A percentile compares a stretch with the other conserved stretches of the same genome.
These are phyloP conservation scores for Lacanobia oleracea DNA, from an alignment of 2,888 invertebrate species.

Conservation along the genomic window DNA sequence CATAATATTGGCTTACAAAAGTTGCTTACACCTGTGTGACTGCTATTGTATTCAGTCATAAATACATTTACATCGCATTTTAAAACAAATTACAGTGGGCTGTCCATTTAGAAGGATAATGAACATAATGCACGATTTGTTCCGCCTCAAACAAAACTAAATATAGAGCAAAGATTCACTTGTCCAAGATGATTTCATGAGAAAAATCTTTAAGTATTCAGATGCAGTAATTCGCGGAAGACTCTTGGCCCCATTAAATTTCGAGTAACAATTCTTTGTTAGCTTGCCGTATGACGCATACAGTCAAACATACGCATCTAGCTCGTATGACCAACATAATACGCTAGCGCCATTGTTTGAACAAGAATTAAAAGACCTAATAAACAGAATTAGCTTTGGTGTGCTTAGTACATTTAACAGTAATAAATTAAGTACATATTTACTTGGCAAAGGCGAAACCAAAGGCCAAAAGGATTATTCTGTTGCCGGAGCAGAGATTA, in stretches of 20 bases:
- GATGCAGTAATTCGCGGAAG: slow-evolving; percentile 73
- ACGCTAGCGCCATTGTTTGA: slow-evolving; percentile 61
- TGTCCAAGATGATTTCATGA: slow-evolving; percentile 51
- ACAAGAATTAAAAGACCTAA: slow-evolving; percentile 51
- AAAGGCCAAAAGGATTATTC: slow-evolving; percentile 50
- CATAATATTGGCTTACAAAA: slow-evolving; percentile 61
- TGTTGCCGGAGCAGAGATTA: slow-evolving; percentile 34
- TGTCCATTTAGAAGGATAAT: slow-evolving; percentile 14
- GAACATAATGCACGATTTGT: slow-evolving; percentile 41
- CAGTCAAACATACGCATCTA: slow-evolving; percentile 56
- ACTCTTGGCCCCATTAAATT: slow-evolving; percentile 75
- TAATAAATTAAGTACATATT: slow-evolving; percentile 62
- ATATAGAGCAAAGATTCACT: slow-evolving; percentile 50
- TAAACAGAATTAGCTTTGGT: slow-evolving; percentile 52
- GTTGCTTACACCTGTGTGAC: slow-evolving; percentile 46
- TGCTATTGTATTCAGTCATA: slow-evolving; percentile 47
- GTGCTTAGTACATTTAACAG: slow-evolving; percentile 37
- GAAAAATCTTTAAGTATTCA: slow-evolving; percentile 61
- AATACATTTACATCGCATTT: slow-evolving; percentile 50
- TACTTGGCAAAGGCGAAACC: slow-evolving; percentile 40
- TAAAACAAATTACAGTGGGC: slow-evolving; percentile 19
- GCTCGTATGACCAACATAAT: slow-evolving; percentile 49
- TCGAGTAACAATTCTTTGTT: slow-evolving; percentile 77
- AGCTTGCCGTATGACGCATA: slow-evolving; percentile 72
- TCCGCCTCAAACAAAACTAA: slow-evolving; percentile 41